Evolutionary conservation across 1,140 invertebrate species (phyloP).

Genomic region (Littorina saxatilis): DNA sequence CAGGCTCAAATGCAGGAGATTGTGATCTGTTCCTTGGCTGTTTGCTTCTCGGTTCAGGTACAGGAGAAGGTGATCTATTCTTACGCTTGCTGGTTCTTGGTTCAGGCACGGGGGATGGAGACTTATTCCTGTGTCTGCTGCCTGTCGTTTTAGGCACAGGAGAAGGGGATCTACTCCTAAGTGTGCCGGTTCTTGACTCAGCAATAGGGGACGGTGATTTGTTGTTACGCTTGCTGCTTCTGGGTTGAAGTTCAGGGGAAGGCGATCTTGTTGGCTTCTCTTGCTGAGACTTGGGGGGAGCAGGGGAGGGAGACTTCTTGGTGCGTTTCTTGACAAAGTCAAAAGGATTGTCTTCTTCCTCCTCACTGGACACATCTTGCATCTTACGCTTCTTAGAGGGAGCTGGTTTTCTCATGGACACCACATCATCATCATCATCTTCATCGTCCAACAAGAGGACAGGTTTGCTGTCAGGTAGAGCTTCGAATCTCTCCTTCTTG

Average conservation of each 20-base stretch:
- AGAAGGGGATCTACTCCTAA: too few relatives aligned
- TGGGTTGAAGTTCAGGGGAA: not conserved
- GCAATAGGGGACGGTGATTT: too few relatives aligned
- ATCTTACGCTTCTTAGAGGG: conserved; percentile 2
- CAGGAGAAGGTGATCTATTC: too few relatives aligned
- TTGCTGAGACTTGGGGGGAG: too few relatives aligned
- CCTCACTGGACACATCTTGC: not conserved
- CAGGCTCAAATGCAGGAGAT: too few relatives aligned
- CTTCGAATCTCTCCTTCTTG: not conserved
- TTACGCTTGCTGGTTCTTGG: too few relatives aligned
- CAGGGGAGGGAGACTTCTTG: not conserved
- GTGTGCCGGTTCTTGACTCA: too few relatives aligned
- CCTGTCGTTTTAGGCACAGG: too few relatives aligned
- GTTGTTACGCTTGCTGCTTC: not conserved
- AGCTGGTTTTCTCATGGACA: not conserved
- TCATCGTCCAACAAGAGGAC: not conserved
- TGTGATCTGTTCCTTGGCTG: too few relatives aligned
- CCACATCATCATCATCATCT: conserved; percentile 17
- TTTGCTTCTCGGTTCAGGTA: too few relatives aligned
- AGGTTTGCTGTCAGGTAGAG: not conserved
- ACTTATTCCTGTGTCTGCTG: too few relatives aligned
- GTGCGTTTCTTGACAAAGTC: conserved; percentile 37
- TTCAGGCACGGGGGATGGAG: too few relatives aligned
- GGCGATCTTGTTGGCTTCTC: not conserved
- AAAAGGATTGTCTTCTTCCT: conserved; percentile 41